Base-by-base conservation (phyloP, 2,888 invertebrate species). In the Dasysyrphus tricinctus region DNA sequence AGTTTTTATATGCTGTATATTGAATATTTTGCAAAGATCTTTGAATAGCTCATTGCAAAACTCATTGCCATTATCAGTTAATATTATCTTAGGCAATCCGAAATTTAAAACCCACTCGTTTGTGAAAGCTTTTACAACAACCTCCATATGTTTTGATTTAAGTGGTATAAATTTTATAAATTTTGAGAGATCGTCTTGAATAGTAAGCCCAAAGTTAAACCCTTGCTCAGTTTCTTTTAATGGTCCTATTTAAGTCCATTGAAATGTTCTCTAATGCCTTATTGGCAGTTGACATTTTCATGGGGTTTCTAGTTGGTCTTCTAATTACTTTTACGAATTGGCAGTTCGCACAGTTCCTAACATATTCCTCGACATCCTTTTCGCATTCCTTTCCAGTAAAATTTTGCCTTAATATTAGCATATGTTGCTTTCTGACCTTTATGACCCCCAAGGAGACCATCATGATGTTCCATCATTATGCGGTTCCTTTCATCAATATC, bases 401-500 rank as follows among this genome's bases (percentile, higher is more conserved):
- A n/a, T n/a, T n/a, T n/a, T n/a, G n/a, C n/a, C n/a, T n/a, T n/a
- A n/a, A n/a, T n/a, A n/a, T n/a, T n/a, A n/a, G n/a, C n/a, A n/a
- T n/a, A n/a, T n/a, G n/a, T n/a, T n/a, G n/a, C n/a, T n/a, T n/a
- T n/a, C n/a, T n/a, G n/a, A n/a, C n/a, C n/a, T n/a, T n/a, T n/a
- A 9, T 67, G 24, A 51, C 51, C 51, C 19, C 24, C 51, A 51
- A 51, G 19, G 24, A 51, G 51, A 5, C 81, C 80, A 61, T 69
- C 42, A 75, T 81, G 81, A 54, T 51, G 69, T 63, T 76, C 76
- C 34, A 63, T 70, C 44, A 81, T 24, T 51, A 80, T 80, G 24
- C 44, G 57, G 47, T 42, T 57, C 32, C 70, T 67, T 51, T 73
- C 29, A 24, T 80, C 61, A 34, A 69, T 47, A 56, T 77, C 72